Percentiles rank a stretch among this genome's conserved stretches.
These are phyloP conservation scores for Dendronephthya gigantea DNA, from an alignment of 64 coral and sea anemone genomes.

Conservation along the genomic window DNA sequence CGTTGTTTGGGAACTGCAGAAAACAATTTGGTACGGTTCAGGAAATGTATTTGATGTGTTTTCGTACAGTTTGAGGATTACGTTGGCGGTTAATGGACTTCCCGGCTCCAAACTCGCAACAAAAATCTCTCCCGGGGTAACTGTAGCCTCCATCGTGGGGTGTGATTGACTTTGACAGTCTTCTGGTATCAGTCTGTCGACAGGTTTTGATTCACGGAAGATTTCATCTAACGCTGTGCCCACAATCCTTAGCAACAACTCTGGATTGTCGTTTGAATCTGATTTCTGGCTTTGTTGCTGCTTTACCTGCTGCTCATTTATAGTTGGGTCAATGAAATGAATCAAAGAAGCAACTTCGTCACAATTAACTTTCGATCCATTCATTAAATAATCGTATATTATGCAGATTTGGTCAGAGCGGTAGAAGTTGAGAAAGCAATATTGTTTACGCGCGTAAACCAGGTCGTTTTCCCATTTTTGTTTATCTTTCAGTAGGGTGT, in stretches of 20 bases:
- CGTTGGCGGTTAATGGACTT: conserved; percentile 57
- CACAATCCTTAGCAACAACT: neutral
- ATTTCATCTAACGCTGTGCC: neutral
- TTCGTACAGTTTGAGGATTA: conserved; percentile 63
- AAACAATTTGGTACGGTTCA: conserved; percentile 70
- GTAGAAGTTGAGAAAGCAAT: conserved; percentile 63
- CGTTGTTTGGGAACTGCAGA: conserved; percentile 60
- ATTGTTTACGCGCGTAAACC: conserved; percentile 24
- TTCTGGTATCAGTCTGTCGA: neutral
- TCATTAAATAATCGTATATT: conserved; percentile 18
- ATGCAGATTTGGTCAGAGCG: conserved; percentile 58
- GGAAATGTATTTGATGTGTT: conserved; percentile 43
- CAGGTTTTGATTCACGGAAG: neutral
- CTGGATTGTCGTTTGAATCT: neutral
- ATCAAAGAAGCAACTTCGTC: conserved; percentile 21
- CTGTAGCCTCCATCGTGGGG: conserved; percentile 30
- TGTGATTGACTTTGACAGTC: neutral
- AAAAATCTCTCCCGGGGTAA: conserved; percentile 65
- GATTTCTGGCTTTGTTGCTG: neutral
- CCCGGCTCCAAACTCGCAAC: conserved; percentile 61
- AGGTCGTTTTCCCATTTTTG: conserved; percentile 34
- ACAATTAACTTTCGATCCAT: conserved; percentile 9
- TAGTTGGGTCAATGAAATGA: conserved; percentile 20
- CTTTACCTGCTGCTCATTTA: neutral
- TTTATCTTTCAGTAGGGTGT: neutral